Evolutionary conservation across 1,140 invertebrate species (phyloP), one percentile per base, ranked within the genome.

Genomic region (Colletes gigas): DNA sequence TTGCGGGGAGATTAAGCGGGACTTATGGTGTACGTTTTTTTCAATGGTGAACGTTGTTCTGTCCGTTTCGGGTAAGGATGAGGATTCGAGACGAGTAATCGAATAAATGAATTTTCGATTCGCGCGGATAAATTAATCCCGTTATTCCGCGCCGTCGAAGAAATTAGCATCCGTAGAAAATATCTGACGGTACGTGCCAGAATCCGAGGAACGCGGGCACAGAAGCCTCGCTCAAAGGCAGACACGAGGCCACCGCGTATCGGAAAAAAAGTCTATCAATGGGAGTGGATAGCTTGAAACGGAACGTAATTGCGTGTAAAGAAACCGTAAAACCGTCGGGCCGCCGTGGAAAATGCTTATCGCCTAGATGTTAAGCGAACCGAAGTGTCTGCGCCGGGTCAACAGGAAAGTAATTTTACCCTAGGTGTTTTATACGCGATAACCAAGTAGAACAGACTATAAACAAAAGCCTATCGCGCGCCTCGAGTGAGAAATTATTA

Each of bases 351-450:
- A 78, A 83, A 83, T 70, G 69, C 78, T 90, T 88, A 89, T 92
- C 88, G 85, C 89, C 87, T 88, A 88, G 83, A 89, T 92, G 87
- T 89, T 92, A 91, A 92, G 85, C 91, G 83, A 88, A 86, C 60
- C 60, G 60, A 10, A 63, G 60, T 63, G 88, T 92, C 85, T 89
- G 75, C 47, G 84, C 81, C 84, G 87, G 89, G 89, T 92, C 90
- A 90, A 75, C 82, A 86, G 87, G 88, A 73, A 86, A 89, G 88
- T 88, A 88, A 87, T 91, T 90, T 50, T 87, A 89, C 76, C 88
- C 50, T 76, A 72, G 73, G 81, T 83, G 83, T 84, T 90, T 87
- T 78, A 66, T 79, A 80, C 60, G 63, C 65, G 75, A 44, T 54
- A 39, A 63, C 62, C 59, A 83, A 83, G 57, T 82, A 78, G 83